A percentile compares a stretch with the other conserved stretches of the same genome.
phyloP scores from a whole-genome alignment of 2,113 vertebrate species.

The Sebastes schlegelii region DNA sequence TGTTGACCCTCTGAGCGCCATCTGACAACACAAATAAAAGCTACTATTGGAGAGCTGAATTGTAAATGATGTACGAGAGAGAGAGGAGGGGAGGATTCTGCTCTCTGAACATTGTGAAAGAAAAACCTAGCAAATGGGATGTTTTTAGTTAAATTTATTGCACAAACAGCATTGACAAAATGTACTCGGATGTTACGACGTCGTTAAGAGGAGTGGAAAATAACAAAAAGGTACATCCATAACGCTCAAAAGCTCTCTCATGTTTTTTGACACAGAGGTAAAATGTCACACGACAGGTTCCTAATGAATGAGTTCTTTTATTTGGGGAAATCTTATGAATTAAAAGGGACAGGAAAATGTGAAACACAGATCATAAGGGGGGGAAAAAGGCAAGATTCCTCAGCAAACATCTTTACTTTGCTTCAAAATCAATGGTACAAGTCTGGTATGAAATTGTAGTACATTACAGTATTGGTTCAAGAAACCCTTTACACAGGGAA shows the following conservation, averaged over 20 bases:
- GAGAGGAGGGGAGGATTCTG: background rate
- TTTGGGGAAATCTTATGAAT: slow-evolving; percentile 14
- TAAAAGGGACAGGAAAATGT: slow-evolving; percentile 31
- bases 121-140: slow-evolving; percentile 1
- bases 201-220: slow-evolving; percentile 69
- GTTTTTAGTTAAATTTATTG: slow-evolving; percentile 82
- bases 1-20: slow-evolving; percentile 16
- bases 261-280: slow-evolving; percentile 56
- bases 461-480: slow-evolving; percentile 26
- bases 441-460: slow-evolving; percentile 59
- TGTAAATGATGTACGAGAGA: slow-evolving; percentile 6
- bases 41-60: slow-evolving; percentile 15
- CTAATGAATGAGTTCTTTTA: slow-evolving; percentile 47
- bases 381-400: slow-evolving; percentile 12
- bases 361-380: slow-evolving; percentile 7
- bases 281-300: slow-evolving; percentile 27
- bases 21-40: slow-evolving; percentile 48
- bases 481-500: slow-evolving; percentile 35
- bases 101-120: background rate
- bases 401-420: slow-evolving; percentile 24
- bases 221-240: slow-evolving; percentile 53
- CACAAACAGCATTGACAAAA: slow-evolving; percentile 86
- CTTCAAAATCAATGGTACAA: slow-evolving; percentile 37
- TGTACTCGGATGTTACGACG: slow-evolving; percentile 75
- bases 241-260: slow-evolving; percentile 59